Conservation (phyloP, 1,140 invertebrate genomes). For the Tachypleus tridentatus region DNA sequence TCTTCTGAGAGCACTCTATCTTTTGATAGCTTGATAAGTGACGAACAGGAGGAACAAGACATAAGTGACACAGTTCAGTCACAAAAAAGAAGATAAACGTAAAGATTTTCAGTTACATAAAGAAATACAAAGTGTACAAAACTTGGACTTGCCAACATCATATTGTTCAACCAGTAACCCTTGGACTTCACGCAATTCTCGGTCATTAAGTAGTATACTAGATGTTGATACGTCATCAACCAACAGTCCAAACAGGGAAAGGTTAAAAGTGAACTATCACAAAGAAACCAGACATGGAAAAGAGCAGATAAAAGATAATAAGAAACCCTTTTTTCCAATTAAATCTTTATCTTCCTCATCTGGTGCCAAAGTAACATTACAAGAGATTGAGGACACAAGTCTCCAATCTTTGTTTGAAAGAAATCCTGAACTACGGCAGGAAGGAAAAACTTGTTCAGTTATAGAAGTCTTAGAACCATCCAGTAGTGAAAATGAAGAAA, state of each 20-base stretch:
- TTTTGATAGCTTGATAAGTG: not conserved
- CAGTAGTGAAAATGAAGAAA: constrained; percentile 22
- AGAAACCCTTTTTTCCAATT: not conserved
- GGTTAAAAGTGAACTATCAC: too few relatives aligned
- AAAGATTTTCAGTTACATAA: too few relatives aligned
- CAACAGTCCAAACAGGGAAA: too few relatives aligned
- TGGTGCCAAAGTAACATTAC: constrained; percentile 9
- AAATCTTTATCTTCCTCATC: constrained; percentile 10
- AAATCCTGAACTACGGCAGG: constrained; percentile 18
- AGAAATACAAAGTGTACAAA: too few relatives aligned
- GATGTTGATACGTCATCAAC: too few relatives aligned
- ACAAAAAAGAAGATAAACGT: too few relatives aligned
- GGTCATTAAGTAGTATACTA: too few relatives aligned
- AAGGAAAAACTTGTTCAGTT: constrained; percentile 29
- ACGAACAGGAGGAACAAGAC: not conserved
- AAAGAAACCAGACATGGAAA: constrained; percentile 1
- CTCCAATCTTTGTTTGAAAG: constrained; percentile 17
- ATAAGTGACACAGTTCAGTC: too few relatives aligned
- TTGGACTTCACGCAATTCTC: too few relatives aligned
- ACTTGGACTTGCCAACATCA: too few relatives aligned
- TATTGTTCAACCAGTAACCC: too few relatives aligned
- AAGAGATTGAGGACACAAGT: not conserved
- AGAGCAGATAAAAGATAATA: constrained; percentile 12
- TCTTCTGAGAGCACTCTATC: not conserved
- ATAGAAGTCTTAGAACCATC: constrained; percentile 32